A percentile compares a stretch with the other conserved stretches of the same genome.
Conservation (phyloP, 2,113 vertebrate species). For the Vulpes ferrilata region DNA sequence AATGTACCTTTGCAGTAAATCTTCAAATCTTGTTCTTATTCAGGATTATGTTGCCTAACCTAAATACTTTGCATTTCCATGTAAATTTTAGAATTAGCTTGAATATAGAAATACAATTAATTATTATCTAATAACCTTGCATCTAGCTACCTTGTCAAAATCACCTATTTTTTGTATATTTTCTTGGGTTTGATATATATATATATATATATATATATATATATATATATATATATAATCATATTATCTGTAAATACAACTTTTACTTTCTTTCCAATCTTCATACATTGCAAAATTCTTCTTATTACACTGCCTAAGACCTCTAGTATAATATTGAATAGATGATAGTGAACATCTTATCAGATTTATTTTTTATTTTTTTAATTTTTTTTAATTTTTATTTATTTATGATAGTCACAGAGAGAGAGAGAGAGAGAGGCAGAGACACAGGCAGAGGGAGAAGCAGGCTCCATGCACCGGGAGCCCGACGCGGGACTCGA, state of each 20-base stretch:
- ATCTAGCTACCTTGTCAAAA: not conserved
- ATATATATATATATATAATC: not conserved
- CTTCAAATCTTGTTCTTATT: not conserved
- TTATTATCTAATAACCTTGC: not conserved
- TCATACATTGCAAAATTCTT: not conserved
- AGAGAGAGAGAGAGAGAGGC: no score
- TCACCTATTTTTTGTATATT: not conserved
- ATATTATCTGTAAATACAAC: not conserved
- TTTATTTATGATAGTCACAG: no score
- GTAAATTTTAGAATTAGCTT: not conserved
- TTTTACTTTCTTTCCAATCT: not conserved
- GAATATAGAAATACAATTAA: conserved; percentile 23
- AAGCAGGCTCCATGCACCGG: no score
- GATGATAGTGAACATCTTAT: not conserved
- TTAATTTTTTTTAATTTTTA: no score
- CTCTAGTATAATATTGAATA: not conserved
- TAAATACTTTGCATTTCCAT: not conserved
- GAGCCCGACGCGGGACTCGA: no score
- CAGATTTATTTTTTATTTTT: no score
- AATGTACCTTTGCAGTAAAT: not conserved
- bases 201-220: not conserved
- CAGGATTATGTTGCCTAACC: not conserved
- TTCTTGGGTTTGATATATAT: not conserved
- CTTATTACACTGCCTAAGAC: not conserved
- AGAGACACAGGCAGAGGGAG: no score